Evolutionary conservation across 1,140 invertebrate genomes (phyloP).

Genomic region (Limonius californicus): DNA sequence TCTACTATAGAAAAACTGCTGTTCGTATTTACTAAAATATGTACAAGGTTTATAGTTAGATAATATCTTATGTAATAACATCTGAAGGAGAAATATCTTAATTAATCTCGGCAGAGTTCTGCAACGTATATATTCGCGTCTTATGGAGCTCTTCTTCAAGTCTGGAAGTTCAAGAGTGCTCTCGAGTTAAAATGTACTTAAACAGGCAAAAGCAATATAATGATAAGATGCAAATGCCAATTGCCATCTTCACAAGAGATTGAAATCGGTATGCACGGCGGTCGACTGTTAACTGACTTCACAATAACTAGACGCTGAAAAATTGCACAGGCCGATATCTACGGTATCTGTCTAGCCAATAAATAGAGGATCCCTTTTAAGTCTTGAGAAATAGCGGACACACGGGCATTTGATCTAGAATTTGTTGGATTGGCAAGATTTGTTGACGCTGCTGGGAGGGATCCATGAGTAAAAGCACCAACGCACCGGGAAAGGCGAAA

Average conservation of each 20-base stretch:
- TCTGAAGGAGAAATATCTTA: too few relatives aligned
- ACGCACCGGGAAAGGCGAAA: neutral
- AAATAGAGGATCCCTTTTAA: slow-evolving; percentile 11
- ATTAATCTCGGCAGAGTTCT: too few relatives aligned
- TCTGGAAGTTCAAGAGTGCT: neutral
- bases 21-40: too few relatives aligned
- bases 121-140: too few relatives aligned
- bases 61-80: too few relatives aligned
- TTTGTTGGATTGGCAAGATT: slow-evolving; percentile 9
- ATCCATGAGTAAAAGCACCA: neutral
- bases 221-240: slow-evolving; percentile 15
- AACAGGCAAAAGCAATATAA: slow-evolving; percentile 5
- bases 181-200: neutral
- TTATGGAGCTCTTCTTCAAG: too few relatives aligned
- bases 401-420: slow-evolving; percentile 13
- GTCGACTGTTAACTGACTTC: slow-evolving; percentile 10
- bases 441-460: neutral
- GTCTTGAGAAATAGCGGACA: slow-evolving; percentile 14
- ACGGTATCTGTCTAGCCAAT: slow-evolving; percentile 13
- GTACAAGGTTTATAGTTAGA: too few relatives aligned
- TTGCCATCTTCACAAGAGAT: slow-evolving; percentile 8
- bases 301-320: slow-evolving; percentile 12
- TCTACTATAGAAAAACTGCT: too few relatives aligned
- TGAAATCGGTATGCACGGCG: slow-evolving; percentile 10
- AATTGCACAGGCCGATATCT: slow-evolving; percentile 9